Evolutionary conservation across 2,113 vertebrate species (phyloP).

Genomic region (Irena cyanogastra): DNA sequence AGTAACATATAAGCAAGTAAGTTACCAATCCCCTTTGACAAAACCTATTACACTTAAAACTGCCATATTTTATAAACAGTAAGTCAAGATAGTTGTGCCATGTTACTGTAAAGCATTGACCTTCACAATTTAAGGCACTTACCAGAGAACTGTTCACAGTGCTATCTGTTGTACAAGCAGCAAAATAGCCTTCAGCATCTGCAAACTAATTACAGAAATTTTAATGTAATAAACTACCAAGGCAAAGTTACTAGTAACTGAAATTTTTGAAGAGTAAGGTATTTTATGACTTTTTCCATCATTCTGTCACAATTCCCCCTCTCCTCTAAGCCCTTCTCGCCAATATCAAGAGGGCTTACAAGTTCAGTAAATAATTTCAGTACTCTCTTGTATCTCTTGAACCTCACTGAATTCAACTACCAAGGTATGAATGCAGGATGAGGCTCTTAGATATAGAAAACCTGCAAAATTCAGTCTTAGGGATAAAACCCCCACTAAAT

Average conservation of each 20-base stretch:
- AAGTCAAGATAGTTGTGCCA: neutral
- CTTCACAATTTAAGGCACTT: conserved; percentile 52
- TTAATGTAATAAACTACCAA: neutral
- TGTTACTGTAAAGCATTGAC: neutral
- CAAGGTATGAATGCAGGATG: neutral
- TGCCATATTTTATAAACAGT: neutral
- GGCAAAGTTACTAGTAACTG: neutral
- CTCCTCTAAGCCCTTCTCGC: neutral
- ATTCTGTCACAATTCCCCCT: neutral
- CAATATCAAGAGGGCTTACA: neutral
- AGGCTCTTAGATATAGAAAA: neutral
- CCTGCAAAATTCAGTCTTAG: neutral
- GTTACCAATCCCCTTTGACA: neutral
- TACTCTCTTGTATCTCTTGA: neutral
- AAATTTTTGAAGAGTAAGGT: neutral
- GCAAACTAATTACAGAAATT: conserved; percentile 78
- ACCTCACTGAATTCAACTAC: neutral
- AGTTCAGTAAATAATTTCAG: neutral
- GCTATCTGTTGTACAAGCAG: conserved; percentile 83
- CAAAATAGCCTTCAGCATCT: conserved; percentile 89
- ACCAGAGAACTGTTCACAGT: conserved; percentile 87
- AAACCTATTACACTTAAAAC: neutral
- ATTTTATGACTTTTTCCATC: neutral
- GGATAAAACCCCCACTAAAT: neutral
- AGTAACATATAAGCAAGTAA: neutral